Percentiles rank a stretch among this genome's conserved stretches.
These are phyloP conservation scores for Anthonomus grandis DNA, from an alignment of 1,140 invertebrate species.

Conservation along the genomic window DNA sequence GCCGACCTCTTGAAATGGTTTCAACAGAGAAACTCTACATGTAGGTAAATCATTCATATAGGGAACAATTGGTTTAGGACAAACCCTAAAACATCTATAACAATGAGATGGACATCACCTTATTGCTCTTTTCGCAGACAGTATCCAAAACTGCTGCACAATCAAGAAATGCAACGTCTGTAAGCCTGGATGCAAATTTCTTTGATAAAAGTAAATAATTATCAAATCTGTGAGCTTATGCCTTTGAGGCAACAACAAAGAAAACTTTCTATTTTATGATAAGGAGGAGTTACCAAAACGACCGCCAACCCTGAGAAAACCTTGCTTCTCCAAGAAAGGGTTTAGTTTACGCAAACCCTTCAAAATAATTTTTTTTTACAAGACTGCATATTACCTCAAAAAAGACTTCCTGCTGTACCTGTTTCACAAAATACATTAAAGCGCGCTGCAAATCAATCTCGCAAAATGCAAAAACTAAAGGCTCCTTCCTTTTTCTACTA, in stretches of 20 bases:
- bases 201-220: constrained; percentile 7
- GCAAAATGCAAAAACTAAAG: too few species aligned
- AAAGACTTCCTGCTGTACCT: too few species aligned
- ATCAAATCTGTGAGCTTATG: constrained; percentile 3
- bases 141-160: too few species aligned
- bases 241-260: constrained; percentile 7
- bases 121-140: constrained; percentile 1
- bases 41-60: constrained; percentile 1
- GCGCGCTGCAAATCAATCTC: too few species aligned
- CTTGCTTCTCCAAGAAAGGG: too few species aligned
- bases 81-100: too few species aligned
- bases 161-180: constrained; percentile 7
- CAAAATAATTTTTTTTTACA: too few species aligned
- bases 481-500: too few species aligned
- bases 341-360: too few species aligned
- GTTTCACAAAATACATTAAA: too few species aligned
- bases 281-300: background rate
- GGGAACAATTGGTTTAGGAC: too few species aligned
- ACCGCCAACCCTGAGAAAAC: background rate
- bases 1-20: constrained; percentile 2
- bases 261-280: constrained; percentile 2
- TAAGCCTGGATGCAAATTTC: constrained; percentile 2
- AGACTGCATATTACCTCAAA: too few species aligned
- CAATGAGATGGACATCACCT: background rate
- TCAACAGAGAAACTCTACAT: background rate